Base-by-base conservation (phyloP, 2,797 vertebrate genomes). In the Schizopygopsis pylzovi region DNA sequence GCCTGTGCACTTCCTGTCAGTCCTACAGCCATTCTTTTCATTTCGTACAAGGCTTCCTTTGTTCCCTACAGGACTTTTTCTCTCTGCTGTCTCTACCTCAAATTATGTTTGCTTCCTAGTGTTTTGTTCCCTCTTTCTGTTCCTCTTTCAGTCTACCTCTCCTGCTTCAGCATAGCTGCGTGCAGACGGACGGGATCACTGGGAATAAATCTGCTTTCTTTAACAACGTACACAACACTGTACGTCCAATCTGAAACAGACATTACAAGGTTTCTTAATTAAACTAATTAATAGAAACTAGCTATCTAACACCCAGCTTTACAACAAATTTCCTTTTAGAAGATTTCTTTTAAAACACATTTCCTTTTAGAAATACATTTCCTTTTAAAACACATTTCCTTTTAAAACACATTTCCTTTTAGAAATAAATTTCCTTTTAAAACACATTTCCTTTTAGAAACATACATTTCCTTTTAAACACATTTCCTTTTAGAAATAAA, bases 51-150 rank as follows among this genome's bases (percentile, higher is more conserved):
- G 28, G 79, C 43, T 39, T 39, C 12, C 79, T 81, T 81, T 81
- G 79, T 68, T 81, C 52, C 49, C 63, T 22, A 33, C 41, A 65
- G 41, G 18, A 45, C 41, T 20, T 68, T 67, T 52, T 37, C 63
- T 68, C 18, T 81, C 18, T 68, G 65, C 61, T 52, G 61, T 68
- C 45, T 68, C 18, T 81, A 49, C 25, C 61, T 81, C 61, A 68
- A n/a, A 49, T 37, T n/a, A 68, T 52, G 10, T 13, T 52, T 2
- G 22, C 63, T 49, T 39, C 45, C 43, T n/a, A 9, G 12, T 54
- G 20, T 25, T 10, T 11, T 61, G 59, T 16, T 73, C 39, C 43
- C 37, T 43, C n/a, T 81, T 65, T 47, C 43, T 37, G 28, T 68
- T 68, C 79, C 28, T 52, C 63, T 52, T 81, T 37, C 15, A 16